Base-by-base conservation (phyloP, 1,140 invertebrate genomes). In the Scaptomyza graminum region DNA sequence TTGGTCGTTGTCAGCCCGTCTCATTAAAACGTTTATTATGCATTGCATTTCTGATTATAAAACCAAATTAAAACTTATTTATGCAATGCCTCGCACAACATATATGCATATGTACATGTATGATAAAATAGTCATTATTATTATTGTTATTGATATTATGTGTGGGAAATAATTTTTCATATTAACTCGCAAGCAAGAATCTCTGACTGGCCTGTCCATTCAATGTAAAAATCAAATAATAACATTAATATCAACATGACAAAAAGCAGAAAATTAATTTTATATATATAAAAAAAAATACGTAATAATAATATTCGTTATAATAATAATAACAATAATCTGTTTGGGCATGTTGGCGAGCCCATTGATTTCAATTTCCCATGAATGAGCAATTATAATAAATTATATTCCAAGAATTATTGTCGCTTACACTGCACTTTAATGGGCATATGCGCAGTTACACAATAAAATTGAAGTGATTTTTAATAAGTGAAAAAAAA, bases 11-110 rank as follows among this genome's bases (percentile, higher is more conserved):
- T 77, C 78, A 71, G 81, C 49, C 71, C 82, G 82, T 71, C 82
- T 71, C 82, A 85, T 85, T 87, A 82, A 78, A 82, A 81, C 34
- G 83, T 82, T 85, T 88, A 87, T 88, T 85, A 85, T 88, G 82
- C 78, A 88, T 78, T 82, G 81, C 74, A 77, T 67, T 85, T 76
- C 73, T 80, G 81, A 84, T 84, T 85, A 85, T 74, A 70, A 85
- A 84, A 77, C 70, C 78, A 75, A 85, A 85, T 85, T 85, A 82
- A 87, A 87, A 85, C 63, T 78, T 85, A 87, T 85, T 85, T 78
- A 85, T 88, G 63, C 83, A 72, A 55, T 63, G 82, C 28, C 57
- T 72, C 56, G 56, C 55, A n/a, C 54, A 55, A 47, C 46, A 55
- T 28, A 28, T 28, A 28, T 22, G 18, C 18, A 22, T 22, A 22